Conservation (phyloP, 2,797 vertebrate species). For the Scolopax bukidnonensis region DNA sequence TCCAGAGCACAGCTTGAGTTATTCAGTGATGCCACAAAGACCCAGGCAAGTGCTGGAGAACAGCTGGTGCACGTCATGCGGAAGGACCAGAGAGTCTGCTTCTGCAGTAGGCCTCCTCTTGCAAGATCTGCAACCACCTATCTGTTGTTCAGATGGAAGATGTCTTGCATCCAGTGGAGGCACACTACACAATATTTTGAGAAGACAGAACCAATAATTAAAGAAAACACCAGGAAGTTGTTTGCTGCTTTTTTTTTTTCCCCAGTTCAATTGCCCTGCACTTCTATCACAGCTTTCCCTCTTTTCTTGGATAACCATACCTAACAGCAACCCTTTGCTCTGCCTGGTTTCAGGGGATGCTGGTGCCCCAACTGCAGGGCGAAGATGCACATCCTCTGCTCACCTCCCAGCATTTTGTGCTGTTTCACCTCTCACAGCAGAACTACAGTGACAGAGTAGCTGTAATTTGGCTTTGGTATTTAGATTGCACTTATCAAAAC, state of each 20-base stretch:
- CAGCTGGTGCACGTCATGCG: not conserved
- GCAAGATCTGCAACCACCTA: not conserved
- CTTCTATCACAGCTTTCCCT: not conserved
- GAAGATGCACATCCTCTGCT: not conserved
- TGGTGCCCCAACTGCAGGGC: not conserved
- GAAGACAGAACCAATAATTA: not conserved
- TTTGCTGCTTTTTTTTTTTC: not conserved
- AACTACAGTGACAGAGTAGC: not conserved
- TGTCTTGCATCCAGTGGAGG: not conserved
- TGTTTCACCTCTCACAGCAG: not conserved
- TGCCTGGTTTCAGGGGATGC: not conserved
- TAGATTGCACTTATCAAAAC: slow-evolving; percentile 1
- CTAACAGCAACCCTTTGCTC: not conserved
- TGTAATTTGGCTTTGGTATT: slow-evolving; percentile 2
- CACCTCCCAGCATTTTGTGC: not conserved
- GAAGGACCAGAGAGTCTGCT: not conserved
- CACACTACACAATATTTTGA: not conserved
- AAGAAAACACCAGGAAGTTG: not conserved
- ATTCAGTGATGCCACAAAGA: not conserved
- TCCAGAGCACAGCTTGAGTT: not conserved
- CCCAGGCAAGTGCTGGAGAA: not conserved
- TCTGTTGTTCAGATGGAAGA: not conserved
- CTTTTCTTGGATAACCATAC: not conserved
- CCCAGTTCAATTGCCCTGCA: not conserved
- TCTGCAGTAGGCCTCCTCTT: not conserved